Evolutionary conservation across 2,797 vertebrate genomes (phyloP).

Genomic region (Cryptoblepharus egeriae): DNA sequence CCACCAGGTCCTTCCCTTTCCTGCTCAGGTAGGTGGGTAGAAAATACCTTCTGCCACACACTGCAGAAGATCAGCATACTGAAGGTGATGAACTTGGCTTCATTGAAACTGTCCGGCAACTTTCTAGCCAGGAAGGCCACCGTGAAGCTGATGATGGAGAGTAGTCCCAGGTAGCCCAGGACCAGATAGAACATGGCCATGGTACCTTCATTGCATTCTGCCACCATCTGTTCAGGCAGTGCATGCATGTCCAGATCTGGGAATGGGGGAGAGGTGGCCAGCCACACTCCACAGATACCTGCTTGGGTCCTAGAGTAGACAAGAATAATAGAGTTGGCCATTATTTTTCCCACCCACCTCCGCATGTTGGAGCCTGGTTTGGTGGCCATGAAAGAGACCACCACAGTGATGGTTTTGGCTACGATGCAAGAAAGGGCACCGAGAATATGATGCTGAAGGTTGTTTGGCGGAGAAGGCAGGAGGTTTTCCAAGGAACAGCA

Average conservation of each 20-base stretch:
- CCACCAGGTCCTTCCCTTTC: background rate
- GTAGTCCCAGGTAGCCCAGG: background rate
- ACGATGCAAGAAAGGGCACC: background rate
- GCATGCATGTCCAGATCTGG: background rate
- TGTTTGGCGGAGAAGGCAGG: background rate
- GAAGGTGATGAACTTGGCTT: conserved; percentile 27
- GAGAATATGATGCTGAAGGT: background rate
- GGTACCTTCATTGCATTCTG: conserved; percentile 2
- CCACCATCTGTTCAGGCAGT: background rate
- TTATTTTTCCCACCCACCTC: conserved; percentile 1
- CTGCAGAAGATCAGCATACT: conserved; percentile 12
- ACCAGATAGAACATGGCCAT: background rate
- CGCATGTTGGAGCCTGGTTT: background rate
- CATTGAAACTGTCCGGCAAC: conserved; percentile 11
- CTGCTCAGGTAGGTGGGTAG: background rate
- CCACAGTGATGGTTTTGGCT: background rate
- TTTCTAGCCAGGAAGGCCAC: background rate
- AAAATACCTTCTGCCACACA: background rate
- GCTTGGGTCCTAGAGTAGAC: background rate
- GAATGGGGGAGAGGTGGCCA: background rate
- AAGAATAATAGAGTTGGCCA: background rate
- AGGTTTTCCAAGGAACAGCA: too few relatives aligned
- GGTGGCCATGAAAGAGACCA: background rate
- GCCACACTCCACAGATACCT: background rate
- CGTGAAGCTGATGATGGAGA: background rate